Conservation (phyloP, 2,888 invertebrate species). For the Bursaphelenchus okinawaensis region DNA sequence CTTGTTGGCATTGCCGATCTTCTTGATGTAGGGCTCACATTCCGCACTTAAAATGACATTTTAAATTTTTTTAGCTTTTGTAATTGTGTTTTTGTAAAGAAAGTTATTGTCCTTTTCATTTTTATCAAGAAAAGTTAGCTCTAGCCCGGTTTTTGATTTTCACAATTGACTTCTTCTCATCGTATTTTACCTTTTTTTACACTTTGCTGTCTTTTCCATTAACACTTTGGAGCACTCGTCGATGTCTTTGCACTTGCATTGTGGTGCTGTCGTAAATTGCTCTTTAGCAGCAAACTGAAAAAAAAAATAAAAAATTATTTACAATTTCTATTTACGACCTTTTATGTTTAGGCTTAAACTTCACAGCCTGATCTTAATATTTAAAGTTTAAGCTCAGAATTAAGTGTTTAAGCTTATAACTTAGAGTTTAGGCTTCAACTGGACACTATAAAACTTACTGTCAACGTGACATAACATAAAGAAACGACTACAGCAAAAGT, state of each 20-base stretch:
- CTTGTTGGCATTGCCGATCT: slow-evolving; percentile 47
- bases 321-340: no score
- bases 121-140: not conserved
- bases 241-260: slow-evolving; percentile 46
- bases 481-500: not conserved
- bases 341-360: no score
- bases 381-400: no score
- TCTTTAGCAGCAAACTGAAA: slow-evolving; percentile 1
- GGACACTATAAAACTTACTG: no score
- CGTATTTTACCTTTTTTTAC: slow-evolving; percentile 38
- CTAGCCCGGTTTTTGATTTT: not conserved
- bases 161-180: no score
- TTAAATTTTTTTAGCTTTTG: slow-evolving; percentile 2
- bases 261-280: slow-evolving; percentile 38
- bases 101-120: not conserved
- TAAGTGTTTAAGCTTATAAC: no score
- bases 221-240: slow-evolving; percentile 40
- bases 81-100: no score
- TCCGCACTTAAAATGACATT: slow-evolving; percentile 37
- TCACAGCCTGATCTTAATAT: no score
- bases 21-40: slow-evolving; percentile 41
- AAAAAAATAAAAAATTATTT: no score
- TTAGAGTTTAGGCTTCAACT: no score
- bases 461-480: not conserved
- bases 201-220: slow-evolving; percentile 34